Evolutionary conservation across 2,797 vertebrate species (phyloP), one percentile per base, ranked within the genome.

Genomic region (Parotocinclus haroldoi): DNA sequence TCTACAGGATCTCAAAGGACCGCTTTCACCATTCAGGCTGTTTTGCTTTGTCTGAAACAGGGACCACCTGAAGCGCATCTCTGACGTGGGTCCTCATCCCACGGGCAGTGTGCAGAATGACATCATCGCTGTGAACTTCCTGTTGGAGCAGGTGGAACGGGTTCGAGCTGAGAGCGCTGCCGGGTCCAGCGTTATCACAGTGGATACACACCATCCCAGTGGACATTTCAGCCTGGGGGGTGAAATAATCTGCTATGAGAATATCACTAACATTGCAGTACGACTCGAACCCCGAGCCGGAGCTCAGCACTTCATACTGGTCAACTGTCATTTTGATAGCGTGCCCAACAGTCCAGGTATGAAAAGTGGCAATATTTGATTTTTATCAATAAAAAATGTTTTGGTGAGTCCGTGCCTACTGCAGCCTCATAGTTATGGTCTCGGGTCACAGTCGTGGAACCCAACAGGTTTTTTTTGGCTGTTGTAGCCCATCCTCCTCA

Each of bases 271-370:
- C 77, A 77, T 99, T 0, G 90, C 86, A 0, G 96, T 98, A 49
- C 92, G 90, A 71, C 84, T 99, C 68, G 95, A 98, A 76, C 96
- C 96, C 7, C 90, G 77, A 63, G 73, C 16, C 0, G 94, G 93
- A 40, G 86, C 95, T 0, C 80, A 93, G 78, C 94, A 98, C 77
- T 87, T 96, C 17, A 90, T 99, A 73, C 85, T 99, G 49, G 94
- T 95, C 46, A 99, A 99, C 77, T 98, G 96, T 79, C 96, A 99
- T 85, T 99, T 99, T 82, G 96, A 99, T 85, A 94, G 95, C 0
- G 95, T 99, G 81, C 91, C 94, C 51, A 95, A 94, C 84, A 95
- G 93, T 70, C 93, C 94, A 69, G 96, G 96, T 99, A 85, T 62
- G 45, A 37, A 14, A 27, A 27, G 19, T 7, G 5, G 5, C 5